Conservation (phyloP, 2,113 vertebrate genomes). For the Origma solitaria region DNA sequence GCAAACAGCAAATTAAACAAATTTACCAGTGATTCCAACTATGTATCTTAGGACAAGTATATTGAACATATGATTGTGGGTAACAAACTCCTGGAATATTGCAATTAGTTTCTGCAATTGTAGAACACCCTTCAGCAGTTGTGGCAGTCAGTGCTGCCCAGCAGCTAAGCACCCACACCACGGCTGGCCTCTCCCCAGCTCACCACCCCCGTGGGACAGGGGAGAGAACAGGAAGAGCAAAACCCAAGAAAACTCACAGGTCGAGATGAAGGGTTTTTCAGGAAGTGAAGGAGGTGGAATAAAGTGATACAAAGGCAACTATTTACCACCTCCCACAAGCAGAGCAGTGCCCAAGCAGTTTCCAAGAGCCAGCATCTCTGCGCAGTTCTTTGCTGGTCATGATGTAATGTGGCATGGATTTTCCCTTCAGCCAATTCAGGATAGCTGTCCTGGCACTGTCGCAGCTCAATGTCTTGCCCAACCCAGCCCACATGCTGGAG, state of each 20-base stretch:
- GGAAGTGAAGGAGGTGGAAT: background rate
- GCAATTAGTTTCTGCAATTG: background rate
- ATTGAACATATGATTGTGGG: background rate
- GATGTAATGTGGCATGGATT: background rate
- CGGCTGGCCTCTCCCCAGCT: background rate
- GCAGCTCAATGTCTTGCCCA: background rate
- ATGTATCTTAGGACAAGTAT: background rate
- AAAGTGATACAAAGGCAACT: background rate
- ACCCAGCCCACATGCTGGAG: background rate
- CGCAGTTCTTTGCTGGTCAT: background rate
- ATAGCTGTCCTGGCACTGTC: background rate
- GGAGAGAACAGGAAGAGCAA: background rate
- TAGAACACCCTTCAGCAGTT: fast-evolving
- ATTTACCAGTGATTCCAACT: background rate
- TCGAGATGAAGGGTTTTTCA: background rate
- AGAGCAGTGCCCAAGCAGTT: fast-evolving
- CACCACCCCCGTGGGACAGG: background rate
- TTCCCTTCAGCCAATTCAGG: background rate
- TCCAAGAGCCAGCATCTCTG: background rate
- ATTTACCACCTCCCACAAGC: background rate
- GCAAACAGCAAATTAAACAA: background rate
- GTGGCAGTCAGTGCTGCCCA: background rate
- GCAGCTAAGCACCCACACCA: background rate
- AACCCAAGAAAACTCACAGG: background rate
- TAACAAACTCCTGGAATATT: background rate